These are phyloP conservation scores for Himalopsyche anomala DNA, from an alignment of 2,888 invertebrate species.

Conservation along the genomic window DNA sequence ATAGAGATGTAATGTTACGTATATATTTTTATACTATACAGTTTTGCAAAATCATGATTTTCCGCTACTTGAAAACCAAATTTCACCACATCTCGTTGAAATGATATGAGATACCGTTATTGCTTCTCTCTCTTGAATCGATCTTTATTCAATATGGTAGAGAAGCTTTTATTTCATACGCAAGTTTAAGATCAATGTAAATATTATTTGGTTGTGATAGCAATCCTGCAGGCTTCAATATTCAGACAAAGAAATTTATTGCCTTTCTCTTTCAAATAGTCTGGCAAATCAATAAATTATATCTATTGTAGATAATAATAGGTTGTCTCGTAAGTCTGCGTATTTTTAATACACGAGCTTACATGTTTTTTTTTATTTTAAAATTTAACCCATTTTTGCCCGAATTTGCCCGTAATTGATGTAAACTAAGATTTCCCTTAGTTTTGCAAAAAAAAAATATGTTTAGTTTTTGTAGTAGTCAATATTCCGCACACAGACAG, in stretches of 20 bases:
- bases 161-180: conserved; percentile 34
- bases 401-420: no score
- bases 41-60: background rate
- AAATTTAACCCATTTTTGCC: no score
- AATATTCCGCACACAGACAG: no score
- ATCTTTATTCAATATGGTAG: background rate
- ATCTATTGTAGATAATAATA: background rate
- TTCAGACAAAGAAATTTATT: conserved; percentile 34
- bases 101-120: background rate
- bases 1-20: no score
- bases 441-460: no score
- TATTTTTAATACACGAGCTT: no score
- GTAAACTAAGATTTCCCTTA: no score
- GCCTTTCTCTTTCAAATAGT: background rate
- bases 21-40: background rate
- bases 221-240: conserved; percentile 1
- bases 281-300: background rate
- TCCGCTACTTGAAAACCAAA: background rate
- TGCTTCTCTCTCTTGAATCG: conserved; percentile 17
- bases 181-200: conserved; percentile 36
- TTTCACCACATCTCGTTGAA: background rate
- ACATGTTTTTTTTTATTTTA: no score
- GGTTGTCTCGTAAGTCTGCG: no score
- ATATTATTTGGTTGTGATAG: conserved; percentile 31
- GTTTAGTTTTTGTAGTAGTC: no score